Base-by-base conservation (phyloP, 2,888 invertebrate genomes). In the Nemurella pictetii region DNA sequence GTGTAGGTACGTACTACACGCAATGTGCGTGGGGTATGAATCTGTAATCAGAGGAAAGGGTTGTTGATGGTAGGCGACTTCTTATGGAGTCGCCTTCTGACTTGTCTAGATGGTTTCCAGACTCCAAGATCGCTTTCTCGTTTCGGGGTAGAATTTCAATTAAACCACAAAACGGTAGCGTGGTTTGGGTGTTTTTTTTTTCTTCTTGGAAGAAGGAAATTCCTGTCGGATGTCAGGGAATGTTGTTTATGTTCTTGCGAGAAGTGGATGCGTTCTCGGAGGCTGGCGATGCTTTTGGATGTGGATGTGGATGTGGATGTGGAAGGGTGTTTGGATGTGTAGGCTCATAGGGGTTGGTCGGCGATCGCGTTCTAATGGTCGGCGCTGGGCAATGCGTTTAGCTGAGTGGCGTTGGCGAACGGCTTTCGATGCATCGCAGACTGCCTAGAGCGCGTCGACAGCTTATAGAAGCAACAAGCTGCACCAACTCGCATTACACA, bases 1-100 rank as follows among this genome's bases (percentile, higher is more conserved):
- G 55, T n/a, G 55, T 55, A 55, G 55, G 55, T 7, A 55, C 55
- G 20, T 55, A 12, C 32, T 55, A n/a, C n/a, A n/a, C n/a, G n/a
- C n/a, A n/a, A n/a, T n/a, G n/a, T 9, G 7, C 15, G 26, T n/a
- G 28, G 28, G 27, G 28, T 25, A 75, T 75, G 75, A 75, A 75
- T 75, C 75, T 75, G 75, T 75, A 75, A 75, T 75, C 28, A 75
- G 75, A 9, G 12, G 75, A 27, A 28, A 12, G 75, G 75, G 75
- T 75, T 75, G 9, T 4, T 73, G 55, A 20, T 55, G 55, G 55
- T 55, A 20, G n/a, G n/a, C n/a, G 5, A 55, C 55, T 55, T 55
- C 55, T 55, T 55, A 55, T 12, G 55, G 1, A 7, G 55, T 7
- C 55, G 55, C 9, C 55, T n/a, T n/a, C n/a, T 20, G 55, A 20